Base-by-base conservation (phyloP, 2,888 invertebrate genomes). In the Agonopterix heracliana region DNA sequence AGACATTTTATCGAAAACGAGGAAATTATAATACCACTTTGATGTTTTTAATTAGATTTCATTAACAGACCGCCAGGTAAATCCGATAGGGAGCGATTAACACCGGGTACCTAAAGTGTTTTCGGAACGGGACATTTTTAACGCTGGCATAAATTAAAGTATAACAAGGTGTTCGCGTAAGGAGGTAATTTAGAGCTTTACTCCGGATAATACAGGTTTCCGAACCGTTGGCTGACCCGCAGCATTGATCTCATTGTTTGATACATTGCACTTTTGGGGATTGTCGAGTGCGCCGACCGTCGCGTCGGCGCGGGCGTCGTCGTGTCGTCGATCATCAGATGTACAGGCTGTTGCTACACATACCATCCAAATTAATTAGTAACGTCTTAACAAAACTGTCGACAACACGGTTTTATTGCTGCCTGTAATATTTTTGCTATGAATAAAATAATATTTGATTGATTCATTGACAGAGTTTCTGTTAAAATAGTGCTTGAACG, bases 141-240 rank as follows among this genome's bases (percentile, higher is more conserved):
- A 60, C 63, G 64, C 60, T 63, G 60, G 63, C 54, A 67, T 75
- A 72, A 71, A 71, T 72, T 72, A 58, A 63, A 68, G 55, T 52
- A 34, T 61, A 56, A 53, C 44, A 40, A 50, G 51, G 46, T 50
- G 51, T 47, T 26, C 49, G 35, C 11, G 47, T 53, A 48, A 41
- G 52, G 53, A 60, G 64, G 63, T 63, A 59, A 63, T 65, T 60
- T 61, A 62, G 57, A 62, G 61, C 66, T 63, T 67, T 60, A 65
- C 62, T 62, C 57, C 55, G 54, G 54, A 26, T 26, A 7, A 68
- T 71, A 83, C 86, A 71, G 85, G 86, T 86, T 86, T 74, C 53
- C 49, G 70, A 59, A 83, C 86, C 86, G 86, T 86, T 86, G 83
- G 49, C 71, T 63, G 86, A 82, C 85, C 83, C 61, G 64, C 69